phyloP scores from a whole-genome alignment of 1,140 invertebrate genomes.

The Amphibalanus amphitrite region DNA sequence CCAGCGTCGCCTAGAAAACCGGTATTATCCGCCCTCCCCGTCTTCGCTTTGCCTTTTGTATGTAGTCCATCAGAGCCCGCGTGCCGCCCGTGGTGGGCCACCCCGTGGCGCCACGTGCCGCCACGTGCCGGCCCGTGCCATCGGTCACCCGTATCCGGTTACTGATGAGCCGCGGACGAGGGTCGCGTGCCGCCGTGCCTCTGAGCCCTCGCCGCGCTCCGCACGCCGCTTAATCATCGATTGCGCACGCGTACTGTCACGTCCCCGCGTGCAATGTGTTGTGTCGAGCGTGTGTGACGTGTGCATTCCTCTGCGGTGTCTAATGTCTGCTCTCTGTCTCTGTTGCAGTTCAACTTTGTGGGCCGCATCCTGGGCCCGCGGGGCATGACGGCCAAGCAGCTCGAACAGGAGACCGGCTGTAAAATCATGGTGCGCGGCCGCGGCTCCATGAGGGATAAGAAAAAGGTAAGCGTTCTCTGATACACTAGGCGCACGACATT shows the following conservation, averaged over 20 bases:
- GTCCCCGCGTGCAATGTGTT: no score
- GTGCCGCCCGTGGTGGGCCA: no score
- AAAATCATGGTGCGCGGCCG: constrained; percentile 99
- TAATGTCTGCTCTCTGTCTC: not conserved
- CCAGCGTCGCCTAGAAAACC: no score
- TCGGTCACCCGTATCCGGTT: not conserved
- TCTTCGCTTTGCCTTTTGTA: no score
- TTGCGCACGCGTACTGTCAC: not conserved
- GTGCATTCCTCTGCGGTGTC: no score
- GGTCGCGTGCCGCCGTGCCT: no score
- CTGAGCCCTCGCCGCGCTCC: no score
- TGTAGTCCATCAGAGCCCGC: not conserved
- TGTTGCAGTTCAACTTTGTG: constrained; percentile 97
- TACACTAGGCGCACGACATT: not conserved
- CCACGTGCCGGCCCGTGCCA: not conserved
- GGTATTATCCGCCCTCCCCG: no score
- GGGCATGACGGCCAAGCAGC: constrained; percentile 98
- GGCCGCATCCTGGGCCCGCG: constrained; percentile 96
- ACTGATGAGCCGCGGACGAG: not conserved
- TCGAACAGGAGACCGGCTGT: constrained; percentile 98
- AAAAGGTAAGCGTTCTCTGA: constrained; percentile 53
- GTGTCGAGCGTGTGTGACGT: no score
- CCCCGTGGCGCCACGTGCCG: not conserved
- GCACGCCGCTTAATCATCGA: not conserved
- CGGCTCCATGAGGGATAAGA: constrained; percentile 99